phyloP scores from a whole-genome alignment of 2,797 vertebrate species.

The Pterois miles region DNA sequence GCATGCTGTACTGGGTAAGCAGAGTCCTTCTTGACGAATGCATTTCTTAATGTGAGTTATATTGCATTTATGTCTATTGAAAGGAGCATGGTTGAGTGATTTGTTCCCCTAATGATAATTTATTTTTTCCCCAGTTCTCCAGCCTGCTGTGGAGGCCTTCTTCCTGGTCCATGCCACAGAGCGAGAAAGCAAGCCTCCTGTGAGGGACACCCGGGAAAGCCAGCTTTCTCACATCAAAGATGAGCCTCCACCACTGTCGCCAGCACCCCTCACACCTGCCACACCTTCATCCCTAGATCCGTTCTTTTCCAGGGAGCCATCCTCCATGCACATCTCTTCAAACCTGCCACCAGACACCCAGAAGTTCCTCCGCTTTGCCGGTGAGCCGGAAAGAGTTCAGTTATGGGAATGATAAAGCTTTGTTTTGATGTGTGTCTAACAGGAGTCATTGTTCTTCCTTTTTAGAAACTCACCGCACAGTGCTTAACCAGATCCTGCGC shows the following conservation, averaged over 20 bases:
- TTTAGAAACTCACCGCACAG: conserved; percentile 94
- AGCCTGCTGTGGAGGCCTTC: conserved; percentile 96
- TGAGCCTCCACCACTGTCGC: conserved; percentile 86
- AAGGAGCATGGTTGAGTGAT: background rate
- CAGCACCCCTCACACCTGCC: conserved; percentile 92
- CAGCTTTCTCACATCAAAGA: conserved; percentile 89
- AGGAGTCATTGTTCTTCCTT: background rate
- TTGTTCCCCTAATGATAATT: background rate
- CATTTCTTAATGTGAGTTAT: background rate
- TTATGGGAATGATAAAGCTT: background rate
- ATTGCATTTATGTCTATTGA: background rate
- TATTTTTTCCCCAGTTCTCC: conserved; percentile 83
- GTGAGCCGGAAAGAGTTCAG: conserved; percentile 68
- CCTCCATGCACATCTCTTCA: conserved; percentile 97
- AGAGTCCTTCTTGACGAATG: background rate
- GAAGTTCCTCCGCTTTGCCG: conserved; percentile 96
- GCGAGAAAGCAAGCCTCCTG: conserved; percentile 94
- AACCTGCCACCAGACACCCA: conserved; percentile 96
- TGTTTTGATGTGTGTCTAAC: conserved; percentile 13
- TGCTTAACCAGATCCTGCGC: conserved; percentile 95
- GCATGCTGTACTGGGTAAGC: conserved; percentile 92
- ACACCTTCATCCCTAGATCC: conserved; percentile 95
- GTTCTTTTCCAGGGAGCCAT: conserved; percentile 95
- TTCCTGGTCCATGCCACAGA: conserved; percentile 97
- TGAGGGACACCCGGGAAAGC: conserved; percentile 93